phyloP scores from a whole-genome alignment of 2,888 invertebrate species.

The Euplexia lucipara region DNA sequence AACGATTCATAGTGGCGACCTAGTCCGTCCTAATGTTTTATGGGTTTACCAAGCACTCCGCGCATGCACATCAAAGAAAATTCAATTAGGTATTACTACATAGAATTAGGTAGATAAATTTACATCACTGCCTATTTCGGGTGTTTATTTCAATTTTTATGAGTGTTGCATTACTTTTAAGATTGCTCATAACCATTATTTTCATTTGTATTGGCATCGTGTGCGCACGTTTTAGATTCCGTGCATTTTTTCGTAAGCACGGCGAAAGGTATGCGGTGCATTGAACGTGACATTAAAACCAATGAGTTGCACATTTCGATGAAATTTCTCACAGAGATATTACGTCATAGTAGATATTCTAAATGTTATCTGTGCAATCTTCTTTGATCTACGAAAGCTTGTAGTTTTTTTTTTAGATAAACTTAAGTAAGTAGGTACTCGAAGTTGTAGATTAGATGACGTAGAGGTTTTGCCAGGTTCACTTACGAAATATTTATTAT shows the following conservation, averaged over 20 bases:
- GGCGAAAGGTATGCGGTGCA: constrained; percentile 52
- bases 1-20: neutral
- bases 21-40: neutral
- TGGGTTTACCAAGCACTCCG: neutral
- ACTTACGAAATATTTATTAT: neutral
- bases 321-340: constrained; percentile 53
- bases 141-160: constrained; percentile 20
- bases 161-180: constrained; percentile 13
- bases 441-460: neutral
- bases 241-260: constrained; percentile 51
- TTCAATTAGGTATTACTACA: constrained; percentile 10
- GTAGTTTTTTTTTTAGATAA: constrained; percentile 25
- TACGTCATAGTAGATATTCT: constrained; percentile 43
- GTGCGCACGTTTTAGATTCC: constrained; percentile 43
- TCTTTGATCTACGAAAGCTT: constrained; percentile 18
- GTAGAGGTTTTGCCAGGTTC: neutral
- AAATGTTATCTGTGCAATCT: constrained; percentile 24
- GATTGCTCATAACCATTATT: constrained; percentile 32
- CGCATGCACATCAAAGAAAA: constrained; percentile 1
- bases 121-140: constrained; percentile 26
- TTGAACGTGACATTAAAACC: constrained; percentile 66
- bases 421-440: neutral
- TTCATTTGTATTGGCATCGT: constrained; percentile 26
- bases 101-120: constrained; percentile 8
- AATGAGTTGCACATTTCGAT: constrained; percentile 58